Evolutionary conservation across 2,888 invertebrate species (phyloP).

Genomic region (Dusona sp.): DNA sequence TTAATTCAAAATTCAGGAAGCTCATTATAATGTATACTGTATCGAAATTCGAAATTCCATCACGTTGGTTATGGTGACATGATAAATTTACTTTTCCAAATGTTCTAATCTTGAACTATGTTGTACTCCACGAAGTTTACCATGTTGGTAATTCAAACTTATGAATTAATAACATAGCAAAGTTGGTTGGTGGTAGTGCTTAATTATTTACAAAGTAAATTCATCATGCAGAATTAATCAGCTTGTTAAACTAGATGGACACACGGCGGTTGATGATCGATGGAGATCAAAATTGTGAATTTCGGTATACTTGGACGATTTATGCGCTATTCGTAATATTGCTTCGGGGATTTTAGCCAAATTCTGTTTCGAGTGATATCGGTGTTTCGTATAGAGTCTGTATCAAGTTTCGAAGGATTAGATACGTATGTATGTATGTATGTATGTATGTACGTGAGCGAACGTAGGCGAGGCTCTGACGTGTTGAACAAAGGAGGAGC

Average conservation of each 20-base stretch:
- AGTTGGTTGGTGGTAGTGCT: neutral
- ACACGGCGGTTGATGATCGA: neutral
- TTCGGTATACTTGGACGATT: neutral
- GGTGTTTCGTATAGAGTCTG: slow-evolving; percentile 10
- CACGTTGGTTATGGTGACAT: neutral
- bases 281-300: slow-evolving; percentile 8
- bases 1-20: neutral
- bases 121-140: neutral
- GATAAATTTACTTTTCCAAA: neutral
- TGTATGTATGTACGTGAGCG: neutral
- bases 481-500: slow-evolving; percentile 41
- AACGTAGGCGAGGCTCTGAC: neutral
- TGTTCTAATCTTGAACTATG: neutral
- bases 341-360: neutral
- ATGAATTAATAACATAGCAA: neutral
- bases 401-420: slow-evolving; percentile 41
- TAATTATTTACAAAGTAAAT: slow-evolving; percentile 20
- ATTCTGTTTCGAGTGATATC: slow-evolving; percentile 59
- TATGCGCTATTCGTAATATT: slow-evolving; percentile 16
- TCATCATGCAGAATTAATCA: neutral
- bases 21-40: neutral
- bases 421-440: slow-evolving; percentile 11
- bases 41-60: neutral
- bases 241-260: slow-evolving; percentile 1
- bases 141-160: neutral